Percentiles rank a stretch among this genome's conserved stretches.
Conservation (phyloP, 2,888 invertebrate species). For the Cistogaster globosa region DNA sequence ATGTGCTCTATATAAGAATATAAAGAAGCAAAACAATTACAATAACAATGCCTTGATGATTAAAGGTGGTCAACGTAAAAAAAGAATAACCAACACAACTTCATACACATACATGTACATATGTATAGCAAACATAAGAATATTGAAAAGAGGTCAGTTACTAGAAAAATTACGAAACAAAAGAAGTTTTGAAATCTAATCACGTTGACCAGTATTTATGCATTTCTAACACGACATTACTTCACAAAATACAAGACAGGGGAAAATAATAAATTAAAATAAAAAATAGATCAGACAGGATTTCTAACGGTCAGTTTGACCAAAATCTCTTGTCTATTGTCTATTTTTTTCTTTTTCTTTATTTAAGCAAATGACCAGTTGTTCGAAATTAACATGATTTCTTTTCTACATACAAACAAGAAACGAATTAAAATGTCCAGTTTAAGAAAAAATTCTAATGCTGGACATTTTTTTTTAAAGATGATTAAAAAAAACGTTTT, state of each 20-base stretch:
- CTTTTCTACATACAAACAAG: neutral
- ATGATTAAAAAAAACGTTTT: no score
- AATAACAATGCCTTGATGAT: slow-evolving; percentile 23
- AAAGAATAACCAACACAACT: slow-evolving; percentile 32
- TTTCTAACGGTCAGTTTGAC: slow-evolving; percentile 67
- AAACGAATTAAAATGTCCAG: neutral
- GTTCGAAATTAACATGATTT: neutral
- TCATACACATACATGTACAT: neutral
- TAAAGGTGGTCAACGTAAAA: slow-evolving; percentile 37
- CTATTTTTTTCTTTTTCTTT: slow-evolving; percentile 11
- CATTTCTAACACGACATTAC: slow-evolving; percentile 35
- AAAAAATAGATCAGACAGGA: slow-evolving; percentile 57
- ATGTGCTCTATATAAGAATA: slow-evolving; percentile 58
- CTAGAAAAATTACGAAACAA: slow-evolving; percentile 18
- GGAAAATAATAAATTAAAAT: slow-evolving; percentile 15
- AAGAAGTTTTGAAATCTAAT: slow-evolving; percentile 24
- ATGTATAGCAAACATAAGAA: slow-evolving; percentile 22
- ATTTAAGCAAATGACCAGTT: slow-evolving; percentile 54
- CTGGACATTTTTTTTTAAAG: neutral
- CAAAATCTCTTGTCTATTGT: slow-evolving; percentile 52
- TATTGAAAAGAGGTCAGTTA: slow-evolving; percentile 70
- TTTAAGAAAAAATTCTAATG: slow-evolving; percentile 4
- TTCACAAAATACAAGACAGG: slow-evolving; percentile 10
- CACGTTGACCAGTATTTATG: slow-evolving; percentile 16
- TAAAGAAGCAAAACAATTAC: neutral